Percentiles rank a stretch among this genome's conserved stretches.
Evolutionary conservation across 2,113 vertebrate species (phyloP).

Genomic region (Neodontobutis hainanensis): DNA sequence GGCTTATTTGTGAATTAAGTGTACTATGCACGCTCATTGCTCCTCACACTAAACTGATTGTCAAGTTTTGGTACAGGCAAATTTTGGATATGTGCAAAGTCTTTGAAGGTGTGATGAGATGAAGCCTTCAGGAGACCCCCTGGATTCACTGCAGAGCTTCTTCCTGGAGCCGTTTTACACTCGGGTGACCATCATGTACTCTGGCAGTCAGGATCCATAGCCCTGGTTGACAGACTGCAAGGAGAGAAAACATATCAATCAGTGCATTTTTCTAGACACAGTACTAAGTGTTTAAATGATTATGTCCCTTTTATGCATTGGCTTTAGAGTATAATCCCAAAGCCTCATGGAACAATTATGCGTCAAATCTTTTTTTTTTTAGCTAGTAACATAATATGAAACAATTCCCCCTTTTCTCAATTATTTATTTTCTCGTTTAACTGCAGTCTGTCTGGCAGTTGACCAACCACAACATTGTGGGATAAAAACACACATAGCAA

Average conservation of each 20-base stretch:
- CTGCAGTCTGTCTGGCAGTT: too few relatives aligned
- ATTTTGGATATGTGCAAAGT: conserved; percentile 67
- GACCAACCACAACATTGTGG: too few relatives aligned
- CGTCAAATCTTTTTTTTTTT: too few relatives aligned
- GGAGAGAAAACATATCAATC: conserved; percentile 43
- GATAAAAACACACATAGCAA: background rate
- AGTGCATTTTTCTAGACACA: conserved; percentile 10
- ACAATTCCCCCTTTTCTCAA: too few relatives aligned
- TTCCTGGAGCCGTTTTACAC: conserved; percentile 54
- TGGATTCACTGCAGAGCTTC: conserved; percentile 55
- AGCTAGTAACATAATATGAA: too few relatives aligned
- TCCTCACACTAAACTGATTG: conserved; percentile 69
- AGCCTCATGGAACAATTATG: too few relatives aligned
- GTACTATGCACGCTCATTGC: conserved; percentile 32
- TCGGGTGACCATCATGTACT: conserved; percentile 69
- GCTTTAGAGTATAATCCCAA: background rate
- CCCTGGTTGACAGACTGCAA: conserved; percentile 72
- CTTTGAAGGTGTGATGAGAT: conserved; percentile 36
- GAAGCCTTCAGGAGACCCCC: conserved; percentile 42
- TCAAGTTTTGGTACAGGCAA: conserved; percentile 70
- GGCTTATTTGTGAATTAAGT: conserved; percentile 57
- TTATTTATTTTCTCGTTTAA: too few relatives aligned
- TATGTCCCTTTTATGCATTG: too few relatives aligned
- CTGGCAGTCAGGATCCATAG: conserved; percentile 81
- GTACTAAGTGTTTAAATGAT: too few relatives aligned